phyloP scores from a whole-genome alignment of 2,113 vertebrate genomes.

The Chionomys nivalis region DNA sequence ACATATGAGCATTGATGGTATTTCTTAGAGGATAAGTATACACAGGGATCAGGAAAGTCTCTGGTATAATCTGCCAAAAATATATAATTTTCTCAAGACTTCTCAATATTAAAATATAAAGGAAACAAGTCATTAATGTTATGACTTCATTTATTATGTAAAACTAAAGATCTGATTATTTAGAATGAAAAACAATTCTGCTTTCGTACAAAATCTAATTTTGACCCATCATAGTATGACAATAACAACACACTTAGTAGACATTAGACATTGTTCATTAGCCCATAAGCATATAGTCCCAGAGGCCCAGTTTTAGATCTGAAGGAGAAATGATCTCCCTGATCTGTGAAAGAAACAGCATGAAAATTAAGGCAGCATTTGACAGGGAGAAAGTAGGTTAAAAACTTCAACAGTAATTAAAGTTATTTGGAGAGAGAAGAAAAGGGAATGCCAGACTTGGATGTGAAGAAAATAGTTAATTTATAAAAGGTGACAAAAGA shows the following conservation, averaged over 20 bases:
- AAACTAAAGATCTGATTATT: neutral
- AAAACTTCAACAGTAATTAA: neutral
- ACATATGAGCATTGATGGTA: neutral
- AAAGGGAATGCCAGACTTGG: neutral
- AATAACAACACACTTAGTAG: accelerated
- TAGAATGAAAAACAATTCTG: neutral
- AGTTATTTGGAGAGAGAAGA: neutral
- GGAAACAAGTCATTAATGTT: neutral
- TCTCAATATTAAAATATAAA: neutral
- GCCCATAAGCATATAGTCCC: accelerated
- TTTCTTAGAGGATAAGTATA: neutral
- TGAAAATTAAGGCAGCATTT: no score
- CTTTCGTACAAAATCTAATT: neutral
- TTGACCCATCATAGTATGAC: neutral
- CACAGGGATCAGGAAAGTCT: neutral
- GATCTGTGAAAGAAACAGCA: neutral
- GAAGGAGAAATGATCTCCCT: neutral
- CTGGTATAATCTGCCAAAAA: neutral
- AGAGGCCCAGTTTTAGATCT: neutral
- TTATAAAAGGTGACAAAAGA: no score
- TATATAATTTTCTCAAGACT: neutral
- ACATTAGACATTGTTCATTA: neutral
- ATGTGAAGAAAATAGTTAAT: neutral
- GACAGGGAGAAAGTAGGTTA: neutral
- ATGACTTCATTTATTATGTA: neutral